phyloP scores from a whole-genome alignment of 2,797 vertebrate species.

The Poecilia gillii region DNA sequence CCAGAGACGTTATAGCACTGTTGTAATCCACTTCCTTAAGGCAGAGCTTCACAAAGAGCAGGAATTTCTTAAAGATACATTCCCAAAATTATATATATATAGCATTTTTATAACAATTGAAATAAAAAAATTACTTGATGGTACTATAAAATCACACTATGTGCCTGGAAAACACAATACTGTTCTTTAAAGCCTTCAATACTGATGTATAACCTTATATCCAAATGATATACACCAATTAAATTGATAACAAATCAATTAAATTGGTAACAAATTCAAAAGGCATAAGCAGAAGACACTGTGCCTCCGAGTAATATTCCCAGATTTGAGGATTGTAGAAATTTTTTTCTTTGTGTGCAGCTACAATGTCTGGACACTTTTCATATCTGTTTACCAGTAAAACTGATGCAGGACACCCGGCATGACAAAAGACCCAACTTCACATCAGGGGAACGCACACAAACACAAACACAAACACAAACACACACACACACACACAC shows the following conservation, averaged over 20 bases:
- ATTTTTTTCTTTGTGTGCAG: constrained; percentile 7
- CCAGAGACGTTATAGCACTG: neutral
- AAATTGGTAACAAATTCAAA: neutral
- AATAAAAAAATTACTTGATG: no score
- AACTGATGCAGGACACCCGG: constrained; percentile 58
- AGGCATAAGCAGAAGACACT: neutral
- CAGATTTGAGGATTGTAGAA: neutral
- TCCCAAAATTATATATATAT: no score
- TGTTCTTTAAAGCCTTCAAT: neutral
- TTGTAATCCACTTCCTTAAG: no score
- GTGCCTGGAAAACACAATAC: no score
- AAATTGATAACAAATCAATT: neutral
- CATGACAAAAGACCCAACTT: constrained; percentile 32
- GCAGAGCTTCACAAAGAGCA: no score
- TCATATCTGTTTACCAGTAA: constrained; percentile 65
- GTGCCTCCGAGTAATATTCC: neutral
- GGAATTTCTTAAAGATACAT: no score
- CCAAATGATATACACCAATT: neutral
- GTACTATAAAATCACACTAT: no score
- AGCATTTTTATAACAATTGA: no score
- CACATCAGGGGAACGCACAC: constrained; percentile 37
- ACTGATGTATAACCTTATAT: no score
- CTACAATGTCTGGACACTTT: constrained; percentile 40
- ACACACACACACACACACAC: neutral
- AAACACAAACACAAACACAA: constrained; percentile 21